Percentiles rank a stretch among this genome's conserved stretches.
phyloP scores from a whole-genome alignment of 2,113 vertebrate genomes.

The Notechis scutatus region DNA sequence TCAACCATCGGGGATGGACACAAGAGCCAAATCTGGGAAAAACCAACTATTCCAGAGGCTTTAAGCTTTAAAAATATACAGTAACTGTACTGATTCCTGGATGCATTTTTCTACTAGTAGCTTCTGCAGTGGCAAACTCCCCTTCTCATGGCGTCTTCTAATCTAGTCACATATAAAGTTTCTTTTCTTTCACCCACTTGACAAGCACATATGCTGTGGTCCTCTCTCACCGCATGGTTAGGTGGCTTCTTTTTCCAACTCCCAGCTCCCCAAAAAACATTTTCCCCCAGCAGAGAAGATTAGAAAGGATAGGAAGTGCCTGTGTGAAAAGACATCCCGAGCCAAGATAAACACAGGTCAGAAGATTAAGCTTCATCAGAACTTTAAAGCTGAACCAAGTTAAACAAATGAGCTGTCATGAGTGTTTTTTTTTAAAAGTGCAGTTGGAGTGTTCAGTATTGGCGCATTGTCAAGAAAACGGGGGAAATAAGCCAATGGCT shows the following conservation, averaged over 20 bases:
- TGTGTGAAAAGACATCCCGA: constrained; percentile 52
- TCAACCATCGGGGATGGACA: neutral
- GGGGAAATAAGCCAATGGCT: constrained; percentile 60
- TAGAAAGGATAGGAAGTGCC: constrained; percentile 69
- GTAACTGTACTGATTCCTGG: constrained; percentile 35
- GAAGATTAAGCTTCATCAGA: constrained; percentile 71
- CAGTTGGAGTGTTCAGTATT: constrained; percentile 51
- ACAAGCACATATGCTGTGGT: constrained; percentile 20
- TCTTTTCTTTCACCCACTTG: constrained; percentile 46
- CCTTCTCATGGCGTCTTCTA: constrained; percentile 44
- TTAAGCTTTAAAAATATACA: constrained; percentile 32
- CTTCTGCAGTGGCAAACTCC: constrained; percentile 31
- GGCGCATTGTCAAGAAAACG: constrained; percentile 52
- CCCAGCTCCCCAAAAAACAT: constrained; percentile 12
- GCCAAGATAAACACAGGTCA: constrained; percentile 73
- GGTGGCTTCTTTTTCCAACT: constrained; percentile 52
- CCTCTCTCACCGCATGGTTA: constrained; percentile 36
- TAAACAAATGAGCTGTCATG: constrained; percentile 70
- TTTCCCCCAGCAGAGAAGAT: constrained; percentile 67
- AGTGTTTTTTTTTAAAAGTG: constrained; percentile 33
- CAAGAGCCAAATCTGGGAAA: neutral
- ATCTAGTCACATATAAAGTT: constrained; percentile 37
- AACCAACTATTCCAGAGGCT: constrained; percentile 41
- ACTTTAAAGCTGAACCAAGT: constrained; percentile 69
- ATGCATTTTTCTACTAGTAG: constrained; percentile 21